These are phyloP conservation scores for Drosophila quadrilineata DNA, from an alignment of 1,140 invertebrate genomes.

Conservation along the genomic window DNA sequence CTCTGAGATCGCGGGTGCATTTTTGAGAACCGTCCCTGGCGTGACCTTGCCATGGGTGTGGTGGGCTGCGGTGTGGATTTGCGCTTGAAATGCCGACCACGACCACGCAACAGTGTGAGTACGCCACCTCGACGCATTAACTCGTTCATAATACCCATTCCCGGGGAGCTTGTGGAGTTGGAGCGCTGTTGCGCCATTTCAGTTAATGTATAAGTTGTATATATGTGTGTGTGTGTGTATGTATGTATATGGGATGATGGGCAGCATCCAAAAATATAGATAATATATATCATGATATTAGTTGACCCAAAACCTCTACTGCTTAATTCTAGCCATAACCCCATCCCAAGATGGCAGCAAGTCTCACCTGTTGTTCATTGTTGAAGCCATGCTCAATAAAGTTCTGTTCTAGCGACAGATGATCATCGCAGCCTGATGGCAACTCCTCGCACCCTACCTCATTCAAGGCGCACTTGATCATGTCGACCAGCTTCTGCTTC, in stretches of 20 bases:
- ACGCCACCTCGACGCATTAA: slow-evolving; percentile 74
- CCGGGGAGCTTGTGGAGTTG: slow-evolving; percentile 70
- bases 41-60: slow-evolving; percentile 57
- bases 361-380: slow-evolving; percentile 78
- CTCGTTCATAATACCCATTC: slow-evolving; percentile 74
- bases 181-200: slow-evolving; percentile 47
- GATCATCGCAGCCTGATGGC: slow-evolving; percentile 90
- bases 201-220: slow-evolving; percentile 17
- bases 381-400: slow-evolving; percentile 80
- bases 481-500: slow-evolving; percentile 89
- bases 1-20: slow-evolving; percentile 75
- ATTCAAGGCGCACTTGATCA: slow-evolving; percentile 91
- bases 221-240: slow-evolving; percentile 16
- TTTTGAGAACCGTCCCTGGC: slow-evolving; percentile 59
- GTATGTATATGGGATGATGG: slow-evolving; percentile 5
- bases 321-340: slow-evolving; percentile 34
- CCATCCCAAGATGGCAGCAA: neutral
- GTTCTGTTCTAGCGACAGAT: slow-evolving; percentile 84
- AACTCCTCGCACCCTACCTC: slow-evolving; percentile 92
- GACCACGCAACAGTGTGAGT: slow-evolving; percentile 65
- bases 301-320: slow-evolving; percentile 35
- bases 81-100: slow-evolving; percentile 69
- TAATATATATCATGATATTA: slow-evolving; percentile 31
- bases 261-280: slow-evolving; percentile 53
- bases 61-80: slow-evolving; percentile 74